Base-by-base conservation (phyloP, 2,888 invertebrate genomes). In the Bhutanitis thaidina region DNA sequence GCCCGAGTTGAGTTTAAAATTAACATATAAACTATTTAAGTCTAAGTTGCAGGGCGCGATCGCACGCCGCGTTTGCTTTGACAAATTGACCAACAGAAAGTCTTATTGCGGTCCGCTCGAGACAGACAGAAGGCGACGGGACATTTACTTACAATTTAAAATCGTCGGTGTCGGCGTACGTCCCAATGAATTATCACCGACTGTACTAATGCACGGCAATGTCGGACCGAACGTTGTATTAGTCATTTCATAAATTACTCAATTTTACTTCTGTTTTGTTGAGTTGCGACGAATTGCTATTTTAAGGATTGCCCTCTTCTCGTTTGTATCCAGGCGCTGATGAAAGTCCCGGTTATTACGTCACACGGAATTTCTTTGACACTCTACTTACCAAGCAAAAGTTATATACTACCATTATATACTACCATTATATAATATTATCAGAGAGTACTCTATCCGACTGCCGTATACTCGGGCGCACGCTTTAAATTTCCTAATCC, bases 61-160 rank as follows among this genome's bases (percentile, higher is more conserved):
- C 41, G 55, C 54, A 70, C 58, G 72, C 65, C 58, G 64, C 70
- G 69, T 70, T 74, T 72, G 64, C 52, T 66, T 68, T 72, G 74
- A 75, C 66, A 61, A 67, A 75, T 53, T 54, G 52, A 54, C 55
- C 56, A 39, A 15, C 39, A 39, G 15, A 50, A 43, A 25, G 32
- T 15, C 20, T 30, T 46, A 16, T 30, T 30, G 32, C 8, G 5
- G 43, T 20, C 13, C 37, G 14, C 14, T 38, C 15, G 38, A 29
- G 60, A 54, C 57, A 44, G 58, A 61, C 59, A 54, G 54, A 54
- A 56, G 47, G 55, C 30, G 50, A 59, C 52, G 65, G 59, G 54
- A 61, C 64, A 61, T 67, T 65, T 64, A 61, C 49, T 62, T 64
- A 65, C 60, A 66, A 66, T 65, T 65, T 61, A 60, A 65, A 54